These are phyloP conservation scores for Yponomeuta evonymella DNA, from an alignment of 2,888 invertebrate genomes.

Conservation along the genomic window DNA sequence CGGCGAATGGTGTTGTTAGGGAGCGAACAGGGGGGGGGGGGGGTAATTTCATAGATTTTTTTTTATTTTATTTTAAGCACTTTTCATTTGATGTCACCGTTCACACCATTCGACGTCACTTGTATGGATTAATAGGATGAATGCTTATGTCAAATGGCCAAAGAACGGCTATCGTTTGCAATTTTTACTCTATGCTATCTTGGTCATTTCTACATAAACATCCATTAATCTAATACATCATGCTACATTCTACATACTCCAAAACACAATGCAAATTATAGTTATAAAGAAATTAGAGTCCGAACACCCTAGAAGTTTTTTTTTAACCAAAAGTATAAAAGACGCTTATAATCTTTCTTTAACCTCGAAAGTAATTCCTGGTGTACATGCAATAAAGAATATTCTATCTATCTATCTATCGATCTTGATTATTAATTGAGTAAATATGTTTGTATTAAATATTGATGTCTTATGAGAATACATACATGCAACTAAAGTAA, in stretches of 20 bases:
- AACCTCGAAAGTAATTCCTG: too few species aligned
- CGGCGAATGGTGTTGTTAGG: constrained; percentile 18
- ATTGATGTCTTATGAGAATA: not conserved
- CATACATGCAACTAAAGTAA: constrained; percentile 27
- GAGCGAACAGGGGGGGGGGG: too few species aligned
- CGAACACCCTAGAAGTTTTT: not conserved
- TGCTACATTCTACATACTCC: not conserved
- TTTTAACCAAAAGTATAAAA: not conserved
- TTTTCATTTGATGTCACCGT: too few species aligned
- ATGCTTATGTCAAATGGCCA: not conserved
- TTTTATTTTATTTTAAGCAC: too few species aligned
- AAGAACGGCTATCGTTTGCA: too few species aligned
- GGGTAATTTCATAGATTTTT: too few species aligned
- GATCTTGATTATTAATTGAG: not conserved
- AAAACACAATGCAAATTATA: not conserved
- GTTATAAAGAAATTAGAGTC: not conserved
- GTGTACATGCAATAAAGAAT: too few species aligned
- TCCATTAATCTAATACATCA: not conserved
- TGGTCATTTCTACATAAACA: not conserved
- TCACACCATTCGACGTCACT: not conserved
- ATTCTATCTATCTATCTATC: too few species aligned
- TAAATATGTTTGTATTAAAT: not conserved
- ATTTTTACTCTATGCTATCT: too few species aligned
- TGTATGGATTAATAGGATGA: not conserved
- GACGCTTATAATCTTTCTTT: not conserved